These are phyloP conservation scores for zebrafish (Danio rerio) DNA, from an alignment of 2,113 vertebrate species.

Conservation along the genomic window GRCz12tu NC_133183.1:17004501-17005000, in stretches of 20 bases:
- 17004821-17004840: slow-evolving; percentile 61
- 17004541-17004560: neutral
- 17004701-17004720: neutral
- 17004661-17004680: neutral
- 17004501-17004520: neutral
- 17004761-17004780: slow-evolving; percentile 61
- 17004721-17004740: neutral
- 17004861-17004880: slow-evolving; percentile 51
- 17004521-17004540: neutral
- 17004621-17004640: neutral
- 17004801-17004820: slow-evolving; percentile 52
- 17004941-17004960: too few relatives aligned
- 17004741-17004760: slow-evolving; percentile 57
- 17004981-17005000: too few relatives aligned
- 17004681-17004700: neutral
- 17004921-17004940: too few relatives aligned
- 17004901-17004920: too few relatives aligned
- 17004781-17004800: slow-evolving; percentile 56
- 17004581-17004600: neutral
- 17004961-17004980: too few relatives aligned
- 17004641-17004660: neutral
- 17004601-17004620: neutral
- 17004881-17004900: slow-evolving; percentile 42
- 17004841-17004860: slow-evolving; percentile 50
- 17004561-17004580: slow-evolving; percentile 4